Conservation (phyloP, 92 coral and sea anemone species). For the Porites rus region DNA sequence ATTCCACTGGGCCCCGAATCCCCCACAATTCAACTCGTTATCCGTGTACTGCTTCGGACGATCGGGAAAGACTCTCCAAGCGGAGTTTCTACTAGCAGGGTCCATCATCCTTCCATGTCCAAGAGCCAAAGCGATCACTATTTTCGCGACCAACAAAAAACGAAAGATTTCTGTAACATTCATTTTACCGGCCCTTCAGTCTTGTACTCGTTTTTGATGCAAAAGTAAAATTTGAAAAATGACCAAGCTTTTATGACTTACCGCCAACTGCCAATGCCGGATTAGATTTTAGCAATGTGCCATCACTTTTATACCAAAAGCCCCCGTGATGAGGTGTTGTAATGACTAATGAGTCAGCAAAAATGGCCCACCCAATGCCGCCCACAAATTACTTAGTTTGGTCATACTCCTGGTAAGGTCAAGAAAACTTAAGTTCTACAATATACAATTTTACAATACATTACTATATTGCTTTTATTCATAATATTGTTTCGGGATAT, state of each 20-base stretch:
- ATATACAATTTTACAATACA: no score
- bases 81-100: conserved; percentile 60
- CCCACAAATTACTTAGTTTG: no score
- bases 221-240: not conserved
- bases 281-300: no score
- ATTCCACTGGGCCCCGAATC: conserved; percentile 51
- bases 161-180: conserved; percentile 1
- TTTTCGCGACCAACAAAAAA: conserved; percentile 3
- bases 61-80: conserved; percentile 10
- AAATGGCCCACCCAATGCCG: no score
- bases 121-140: conserved; percentile 12
- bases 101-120: conserved; percentile 54
- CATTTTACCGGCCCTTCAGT: not conserved
- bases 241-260: not conserved
- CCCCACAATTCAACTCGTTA: conserved; percentile 74
- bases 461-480: no score
- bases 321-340: no score
- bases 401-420: no score
- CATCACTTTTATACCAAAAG: no score
- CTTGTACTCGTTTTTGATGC: not conserved
- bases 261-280: no score
- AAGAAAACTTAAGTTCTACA: no score
- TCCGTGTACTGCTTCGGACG: conserved; percentile 55
- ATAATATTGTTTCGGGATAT: no score
- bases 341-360: no score